A percentile compares a stretch with the other conserved stretches of the same genome.
These are phyloP conservation scores for Belonocnema kinseyi DNA, from an alignment of 1,140 invertebrate species.

Conservation along the genomic window DNA sequence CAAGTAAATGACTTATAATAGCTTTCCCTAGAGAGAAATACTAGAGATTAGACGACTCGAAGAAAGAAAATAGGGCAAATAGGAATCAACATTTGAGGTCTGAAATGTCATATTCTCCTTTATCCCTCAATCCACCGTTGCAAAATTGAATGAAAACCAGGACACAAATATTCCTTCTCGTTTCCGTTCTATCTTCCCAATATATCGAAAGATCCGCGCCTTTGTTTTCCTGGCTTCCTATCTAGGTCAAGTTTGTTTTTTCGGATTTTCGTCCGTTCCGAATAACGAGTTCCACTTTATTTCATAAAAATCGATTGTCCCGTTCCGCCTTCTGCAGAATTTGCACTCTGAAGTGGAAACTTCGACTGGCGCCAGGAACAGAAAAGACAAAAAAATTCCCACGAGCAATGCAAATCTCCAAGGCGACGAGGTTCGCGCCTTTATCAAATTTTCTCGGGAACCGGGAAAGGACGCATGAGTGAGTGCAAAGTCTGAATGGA, in stretches of 20 bases:
- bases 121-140: background rate
- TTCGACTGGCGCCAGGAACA: background rate
- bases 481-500: conserved; percentile 32
- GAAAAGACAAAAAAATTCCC: background rate
- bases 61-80: too few relatives aligned
- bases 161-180: conserved; percentile 22
- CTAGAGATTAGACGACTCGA: too few relatives aligned
- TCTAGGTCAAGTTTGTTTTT: conserved; percentile 18
- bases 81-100: too few relatives aligned
- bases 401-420: conserved; percentile 19
- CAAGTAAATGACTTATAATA: too few relatives aligned
- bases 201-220: background rate
- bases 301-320: conserved; percentile 1
- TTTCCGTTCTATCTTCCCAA: background rate
- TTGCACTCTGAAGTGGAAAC: background rate
- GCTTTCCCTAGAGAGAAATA: too few relatives aligned
- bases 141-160: background rate
- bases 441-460: conserved; percentile 44
- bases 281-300: conserved; percentile 12
- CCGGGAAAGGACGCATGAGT: conserved; percentile 42
- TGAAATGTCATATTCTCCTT: background rate
- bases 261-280: background rate
- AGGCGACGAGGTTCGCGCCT: conserved; percentile 27
- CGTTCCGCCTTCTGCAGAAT: background rate
- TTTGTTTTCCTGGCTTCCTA: background rate